phyloP scores from a whole-genome alignment of 2,888 invertebrate genomes.

The Spisula subtruncata region DNA sequence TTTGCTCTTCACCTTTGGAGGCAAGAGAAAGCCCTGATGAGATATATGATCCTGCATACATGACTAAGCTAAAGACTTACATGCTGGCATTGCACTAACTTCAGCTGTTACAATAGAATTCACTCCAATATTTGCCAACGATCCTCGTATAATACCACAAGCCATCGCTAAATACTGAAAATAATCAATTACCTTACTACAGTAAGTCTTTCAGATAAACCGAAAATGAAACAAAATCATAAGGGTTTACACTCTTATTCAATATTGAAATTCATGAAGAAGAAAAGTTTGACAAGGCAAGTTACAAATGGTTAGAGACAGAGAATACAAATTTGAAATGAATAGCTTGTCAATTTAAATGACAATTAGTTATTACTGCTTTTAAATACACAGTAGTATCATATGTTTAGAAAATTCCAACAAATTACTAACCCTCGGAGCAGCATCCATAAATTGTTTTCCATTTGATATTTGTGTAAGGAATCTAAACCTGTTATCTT shows the following conservation, averaged over 20 bases:
- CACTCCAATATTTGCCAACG: conserved; percentile 97
- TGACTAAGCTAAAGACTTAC: conserved; percentile 77
- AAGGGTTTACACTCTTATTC: too few relatives aligned
- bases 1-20: too few relatives aligned
- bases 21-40: too few relatives aligned
- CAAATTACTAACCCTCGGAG: conserved; percentile 91
- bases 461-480: conserved; percentile 95
- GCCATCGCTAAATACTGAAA: conserved; percentile 93
- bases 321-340: too few relatives aligned
- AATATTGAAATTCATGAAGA: too few relatives aligned
- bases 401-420: background rate
- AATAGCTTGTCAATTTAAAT: too few relatives aligned
- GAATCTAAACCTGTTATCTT: conserved; percentile 97
- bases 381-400: too few relatives aligned
- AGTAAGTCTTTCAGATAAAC: too few relatives aligned
- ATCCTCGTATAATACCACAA: conserved; percentile 97
- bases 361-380: too few relatives aligned
- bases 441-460: conserved; percentile 96
- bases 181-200: background rate
- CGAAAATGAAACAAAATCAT: too few relatives aligned
- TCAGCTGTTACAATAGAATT: conserved; percentile 98
- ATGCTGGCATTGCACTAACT: conserved; percentile 95
- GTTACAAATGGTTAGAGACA: too few relatives aligned
- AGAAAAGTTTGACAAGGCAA: too few relatives aligned
- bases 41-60: background rate